phyloP scores from a whole-genome alignment of 2,113 vertebrate genomes.

The Calyptommatus sinebrachiatus region DNA sequence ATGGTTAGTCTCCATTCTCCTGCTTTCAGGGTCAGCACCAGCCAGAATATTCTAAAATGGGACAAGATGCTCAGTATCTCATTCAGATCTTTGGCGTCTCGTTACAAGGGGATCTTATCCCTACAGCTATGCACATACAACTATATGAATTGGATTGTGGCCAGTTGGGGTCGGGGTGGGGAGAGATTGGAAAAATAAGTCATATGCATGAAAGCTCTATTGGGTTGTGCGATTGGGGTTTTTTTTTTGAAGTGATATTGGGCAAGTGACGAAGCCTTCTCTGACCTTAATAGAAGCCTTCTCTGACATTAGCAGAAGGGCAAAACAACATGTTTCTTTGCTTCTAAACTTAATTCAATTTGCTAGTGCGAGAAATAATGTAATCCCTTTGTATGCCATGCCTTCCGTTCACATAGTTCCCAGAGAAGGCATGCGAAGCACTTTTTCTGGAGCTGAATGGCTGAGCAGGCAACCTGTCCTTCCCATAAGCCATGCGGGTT shows the following conservation, averaged over 20 bases:
- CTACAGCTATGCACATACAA: background rate
- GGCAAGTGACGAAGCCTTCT: background rate
- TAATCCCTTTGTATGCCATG: background rate
- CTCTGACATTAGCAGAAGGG: background rate
- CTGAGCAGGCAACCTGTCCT: background rate
- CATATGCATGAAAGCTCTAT: background rate
- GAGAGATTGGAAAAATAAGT: background rate
- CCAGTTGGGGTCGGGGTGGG: too few species aligned
- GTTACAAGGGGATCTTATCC: too few species aligned
- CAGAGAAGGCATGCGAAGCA: background rate
- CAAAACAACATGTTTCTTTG: background rate
- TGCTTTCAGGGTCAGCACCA: background rate
- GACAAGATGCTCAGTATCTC: background rate
- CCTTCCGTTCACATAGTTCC: background rate
- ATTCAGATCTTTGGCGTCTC: background rate
- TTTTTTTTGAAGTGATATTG: background rate
- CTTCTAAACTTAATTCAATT: background rate
- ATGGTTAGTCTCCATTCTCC: background rate
- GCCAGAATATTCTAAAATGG: too few species aligned
- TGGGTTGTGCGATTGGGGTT: background rate
- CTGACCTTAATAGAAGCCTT: too few species aligned
- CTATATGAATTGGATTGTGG: background rate
- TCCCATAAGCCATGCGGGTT: rapidly evolving
- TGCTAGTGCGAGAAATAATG: background rate
- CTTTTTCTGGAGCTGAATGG: background rate